These are phyloP conservation scores for Prorops nasuta DNA, from an alignment of 1,140 invertebrate genomes.

Conservation along the genomic window DNA sequence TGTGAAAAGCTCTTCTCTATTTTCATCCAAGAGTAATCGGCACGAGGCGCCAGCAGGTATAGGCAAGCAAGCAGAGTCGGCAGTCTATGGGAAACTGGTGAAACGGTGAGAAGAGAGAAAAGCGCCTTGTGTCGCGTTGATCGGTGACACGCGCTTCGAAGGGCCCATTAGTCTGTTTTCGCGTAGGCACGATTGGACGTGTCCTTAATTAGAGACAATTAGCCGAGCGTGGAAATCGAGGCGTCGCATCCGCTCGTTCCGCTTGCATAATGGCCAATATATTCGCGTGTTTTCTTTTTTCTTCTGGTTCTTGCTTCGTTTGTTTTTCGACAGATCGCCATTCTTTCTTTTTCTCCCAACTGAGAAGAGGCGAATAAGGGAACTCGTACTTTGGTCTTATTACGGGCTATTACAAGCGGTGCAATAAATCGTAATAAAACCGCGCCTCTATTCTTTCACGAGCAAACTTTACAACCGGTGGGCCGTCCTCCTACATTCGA, in stretches of 20 bases:
- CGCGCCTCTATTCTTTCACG: slow-evolving; percentile 19
- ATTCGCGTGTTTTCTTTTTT: background rate
- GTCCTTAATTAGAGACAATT: slow-evolving; percentile 13
- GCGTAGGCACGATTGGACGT: too few species aligned
- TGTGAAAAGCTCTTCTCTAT: too few species aligned
- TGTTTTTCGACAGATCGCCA: too few species aligned
- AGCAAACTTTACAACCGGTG: slow-evolving; percentile 14
- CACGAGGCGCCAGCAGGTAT: too few species aligned
- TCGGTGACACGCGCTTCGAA: too few species aligned
- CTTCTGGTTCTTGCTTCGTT: background rate
- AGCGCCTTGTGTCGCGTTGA: too few species aligned
- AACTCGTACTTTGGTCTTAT: too few species aligned
- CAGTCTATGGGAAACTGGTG: too few species aligned
- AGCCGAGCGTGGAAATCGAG: slow-evolving; percentile 11
- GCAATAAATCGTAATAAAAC: slow-evolving; percentile 22
- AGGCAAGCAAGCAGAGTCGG: too few species aligned
- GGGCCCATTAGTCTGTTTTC: too few species aligned
- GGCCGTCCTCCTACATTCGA: slow-evolving; percentile 17
- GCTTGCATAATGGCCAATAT: slow-evolving; percentile 3
- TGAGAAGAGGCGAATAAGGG: background rate
- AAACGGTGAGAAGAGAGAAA: too few species aligned
- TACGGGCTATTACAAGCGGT: slow-evolving; percentile 15
- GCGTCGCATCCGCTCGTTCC: slow-evolving; percentile 15
- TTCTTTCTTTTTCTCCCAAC: slow-evolving; percentile 6
- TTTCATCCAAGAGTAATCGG: too few species aligned